Evolutionary conservation across 2,888 invertebrate genomes (phyloP), one percentile per base, ranked within the genome.

Genomic region (Hemithea aestivaria): DNA sequence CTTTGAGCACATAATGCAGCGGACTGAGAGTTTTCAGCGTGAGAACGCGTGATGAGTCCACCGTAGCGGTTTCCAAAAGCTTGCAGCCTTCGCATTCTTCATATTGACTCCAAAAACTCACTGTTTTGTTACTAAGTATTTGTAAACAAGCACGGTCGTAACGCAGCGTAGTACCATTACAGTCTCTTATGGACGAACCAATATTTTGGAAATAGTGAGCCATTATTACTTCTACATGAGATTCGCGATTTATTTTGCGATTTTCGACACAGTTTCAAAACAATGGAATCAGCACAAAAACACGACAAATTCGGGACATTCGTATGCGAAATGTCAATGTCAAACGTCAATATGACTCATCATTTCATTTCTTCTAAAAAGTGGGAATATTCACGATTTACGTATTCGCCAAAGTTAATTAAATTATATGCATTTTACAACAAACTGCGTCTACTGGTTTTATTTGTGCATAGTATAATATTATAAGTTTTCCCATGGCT

Each of bases 71-170:
- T 20, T 71, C 53, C 57, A 69, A 49, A 37, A 83, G 53, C 26
- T 45, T 56, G 47, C 85, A 85, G 22, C 78, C 77, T 44, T 87
- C 77, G 36, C 88, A 88, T 51, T 84, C 87, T 21, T 74, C 75
- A 51, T 81, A 83, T 51, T 87, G 87, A 48, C 78, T 83, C 77
- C 67, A 78, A 54, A 87, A 79, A 30, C 46, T 63, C 20, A 87
- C 59, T 41, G 58, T 46, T 42, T 67, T 58, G 1, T 68, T 56
- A 6, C 81, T 68, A 23, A 69, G 47, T 32, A 88, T 68, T 62
- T 78, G 71, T 61, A 87, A 72, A 66, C 88, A 88, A 35, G 88
- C 85, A 58, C 87, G 71, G 49, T 88, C 88, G 44, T 67, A 78
- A 6, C 58, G 65, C 42, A 88, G 58, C 34, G 47, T 73, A 5